phyloP scores from a whole-genome alignment of 2,797 vertebrate genomes.

The Sebastes iracundus region DNA sequence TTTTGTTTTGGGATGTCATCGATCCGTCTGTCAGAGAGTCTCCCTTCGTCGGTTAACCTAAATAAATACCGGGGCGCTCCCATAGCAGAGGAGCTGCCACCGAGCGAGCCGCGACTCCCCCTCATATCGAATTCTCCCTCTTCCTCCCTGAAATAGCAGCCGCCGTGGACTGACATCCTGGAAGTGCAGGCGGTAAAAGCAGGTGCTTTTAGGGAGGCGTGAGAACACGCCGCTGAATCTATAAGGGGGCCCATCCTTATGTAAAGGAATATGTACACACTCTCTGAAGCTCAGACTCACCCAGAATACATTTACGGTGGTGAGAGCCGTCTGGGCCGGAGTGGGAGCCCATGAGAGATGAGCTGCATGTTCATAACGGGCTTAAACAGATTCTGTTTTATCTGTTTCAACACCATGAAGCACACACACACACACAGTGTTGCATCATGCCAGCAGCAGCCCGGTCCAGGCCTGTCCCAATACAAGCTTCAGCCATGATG shows the following conservation, averaged over 20 bases:
- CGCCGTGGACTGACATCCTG: conserved; percentile 40
- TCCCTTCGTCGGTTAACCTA: conserved; percentile 40
- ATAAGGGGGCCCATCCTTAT: conserved; percentile 30
- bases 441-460: not conserved
- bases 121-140: conserved; percentile 53
- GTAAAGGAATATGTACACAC: conserved; percentile 43
- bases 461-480: conserved; percentile 4
- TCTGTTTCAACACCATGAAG: conserved; percentile 11
- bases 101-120: not conserved
- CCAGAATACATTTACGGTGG: conserved; percentile 56
- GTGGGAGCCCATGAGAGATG: not conserved
- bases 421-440: not conserved
- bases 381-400: conserved; percentile 20
- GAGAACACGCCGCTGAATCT: conserved; percentile 45
- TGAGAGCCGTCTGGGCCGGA: conserved; percentile 6
- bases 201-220: conserved; percentile 66
- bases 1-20: conserved; percentile 54
- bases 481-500: conserved; percentile 28
- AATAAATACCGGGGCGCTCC: conserved; percentile 42
- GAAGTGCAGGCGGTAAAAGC: conserved; percentile 47
- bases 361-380: not conserved
- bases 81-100: not conserved
- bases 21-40: conserved; percentile 47
- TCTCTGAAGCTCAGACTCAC: conserved; percentile 22
- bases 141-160: conserved; percentile 66